phyloP scores from a whole-genome alignment of 2,888 invertebrate genomes.

The Myopa tessellatipennis region DNA sequence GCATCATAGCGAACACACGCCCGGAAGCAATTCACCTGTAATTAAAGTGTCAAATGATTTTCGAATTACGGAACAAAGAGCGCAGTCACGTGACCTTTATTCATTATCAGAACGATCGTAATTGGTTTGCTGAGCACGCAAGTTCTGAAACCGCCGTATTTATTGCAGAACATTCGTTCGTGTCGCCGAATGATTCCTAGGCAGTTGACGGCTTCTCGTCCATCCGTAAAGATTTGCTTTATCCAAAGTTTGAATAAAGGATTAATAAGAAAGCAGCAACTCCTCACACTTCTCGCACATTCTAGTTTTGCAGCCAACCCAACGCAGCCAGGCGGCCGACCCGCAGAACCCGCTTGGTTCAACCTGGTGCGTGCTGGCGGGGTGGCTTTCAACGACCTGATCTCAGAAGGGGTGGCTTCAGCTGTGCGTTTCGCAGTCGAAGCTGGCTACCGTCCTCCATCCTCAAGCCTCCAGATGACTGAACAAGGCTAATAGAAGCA shows the following conservation, averaged over 20 bases:
- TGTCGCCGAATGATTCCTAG: background rate
- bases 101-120: slow-evolving; percentile 16
- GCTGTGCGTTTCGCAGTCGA: background rate
- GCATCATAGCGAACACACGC: slow-evolving; percentile 47
- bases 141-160: slow-evolving; percentile 1
- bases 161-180: background rate
- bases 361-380: background rate
- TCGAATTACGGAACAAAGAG: slow-evolving; percentile 44
- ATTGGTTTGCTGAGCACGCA: slow-evolving; percentile 24
- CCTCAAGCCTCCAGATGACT: background rate
- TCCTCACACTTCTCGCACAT: background rate
- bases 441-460: too few relatives aligned
- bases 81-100: slow-evolving; percentile 44
- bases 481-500: slow-evolving; percentile 58
- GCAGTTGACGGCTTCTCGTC: background rate
- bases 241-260: slow-evolving; percentile 11
- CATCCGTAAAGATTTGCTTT: slow-evolving; percentile 5
- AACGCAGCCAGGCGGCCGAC: background rate
- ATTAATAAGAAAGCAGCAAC: slow-evolving; percentile 5
- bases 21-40: slow-evolving; percentile 62
- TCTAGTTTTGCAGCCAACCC: background rate
- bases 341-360: background rate
- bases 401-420: background rate
- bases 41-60: slow-evolving; percentile 65
- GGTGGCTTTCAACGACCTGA: background rate